Evolutionary conservation across 2,888 invertebrate genomes (phyloP), one percentile per base, ranked within the genome.

Genomic region (Epirrhoe tristata): DNA sequence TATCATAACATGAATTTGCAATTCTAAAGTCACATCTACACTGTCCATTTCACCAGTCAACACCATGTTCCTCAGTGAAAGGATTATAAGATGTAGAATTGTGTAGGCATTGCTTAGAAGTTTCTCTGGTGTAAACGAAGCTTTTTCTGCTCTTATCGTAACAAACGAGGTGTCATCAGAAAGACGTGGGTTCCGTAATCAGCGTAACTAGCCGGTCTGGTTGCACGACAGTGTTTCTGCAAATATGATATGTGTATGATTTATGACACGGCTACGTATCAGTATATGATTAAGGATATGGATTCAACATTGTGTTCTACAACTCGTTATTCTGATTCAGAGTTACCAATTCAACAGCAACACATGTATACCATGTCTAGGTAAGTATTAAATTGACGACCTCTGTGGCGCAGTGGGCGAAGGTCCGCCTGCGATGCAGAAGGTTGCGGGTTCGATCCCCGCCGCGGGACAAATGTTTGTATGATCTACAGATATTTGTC

Each of bases 91-190:
- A 34, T 6, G 48, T 46, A 24, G 56, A 56, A 56, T 10, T 39
- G 56, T 34, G 48, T 53, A 58, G 58, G 63, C 16, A 17, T 32
- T 51, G 16, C 16, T 14, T 17, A 24, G 24, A 24, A 34, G 31
- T 65, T 58, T 16, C 50, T 48, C 48, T 58, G 8, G 48, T 63
- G 59, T 61, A 34, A 31, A 54, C 39, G 52, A 60, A 61, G 34
- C 43, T 51, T 64, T 61, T 56, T 14, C 57, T 32, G 57, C 62
- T 59, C 65, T 73, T 72, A 71, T 73, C 74, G 75, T 72, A 70
- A 69, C 71, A 74, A 75, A 81, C 76, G 74, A 74, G 78, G 69
- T 73, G 74, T 58, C 74, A 77, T 74, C 73, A 72, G 66, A 66
- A 73, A 56, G 57, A 73, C 75, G 77, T 77, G 72, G 77, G 77